Percentiles rank a stretch among this genome's conserved stretches.
phyloP scores from a whole-genome alignment of 2,888 invertebrate genomes.

The Ptychoptera contaminata region DNA sequence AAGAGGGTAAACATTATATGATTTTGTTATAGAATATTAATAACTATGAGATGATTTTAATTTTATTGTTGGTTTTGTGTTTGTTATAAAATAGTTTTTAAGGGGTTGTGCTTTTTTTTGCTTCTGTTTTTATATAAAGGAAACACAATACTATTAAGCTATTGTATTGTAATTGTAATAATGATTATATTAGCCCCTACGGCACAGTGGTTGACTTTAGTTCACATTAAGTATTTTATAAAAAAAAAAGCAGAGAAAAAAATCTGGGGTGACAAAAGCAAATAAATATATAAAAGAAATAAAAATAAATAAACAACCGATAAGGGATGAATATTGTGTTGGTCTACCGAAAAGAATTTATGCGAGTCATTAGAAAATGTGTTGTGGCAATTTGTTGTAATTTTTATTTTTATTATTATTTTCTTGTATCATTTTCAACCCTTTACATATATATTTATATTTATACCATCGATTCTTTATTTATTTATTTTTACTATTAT shows the following conservation, averaged over 20 bases:
- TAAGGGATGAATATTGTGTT: conserved; percentile 10
- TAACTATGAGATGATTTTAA: no score
- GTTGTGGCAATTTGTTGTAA: conserved; percentile 6
- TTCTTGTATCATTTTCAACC: neutral
- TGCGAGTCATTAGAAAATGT: conserved; percentile 10
- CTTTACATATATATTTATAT: no score
- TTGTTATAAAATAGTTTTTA: no score
- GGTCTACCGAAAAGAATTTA: conserved; percentile 12
- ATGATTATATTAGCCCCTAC: conserved; percentile 2
- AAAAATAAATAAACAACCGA: neutral
- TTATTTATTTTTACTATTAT: neutral
- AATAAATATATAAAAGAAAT: neutral
- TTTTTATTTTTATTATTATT: neutral
- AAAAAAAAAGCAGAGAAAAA: neutral
- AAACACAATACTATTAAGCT: neutral
- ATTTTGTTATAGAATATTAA: no score
- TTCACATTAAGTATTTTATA: neutral
- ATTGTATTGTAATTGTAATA: neutral
- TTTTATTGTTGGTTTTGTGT: no score
- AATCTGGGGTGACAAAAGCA: neutral
- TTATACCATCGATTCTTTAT: neutral
- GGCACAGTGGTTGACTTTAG: conserved; percentile 1
- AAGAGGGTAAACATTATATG: no score
- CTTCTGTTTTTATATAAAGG: neutral
- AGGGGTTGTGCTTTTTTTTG: no score